A percentile compares a stretch with the other conserved stretches of the same genome.
Evolutionary conservation across 2,113 vertebrate species (phyloP).

Genomic region (Pseudopodoces humilis): DNA sequence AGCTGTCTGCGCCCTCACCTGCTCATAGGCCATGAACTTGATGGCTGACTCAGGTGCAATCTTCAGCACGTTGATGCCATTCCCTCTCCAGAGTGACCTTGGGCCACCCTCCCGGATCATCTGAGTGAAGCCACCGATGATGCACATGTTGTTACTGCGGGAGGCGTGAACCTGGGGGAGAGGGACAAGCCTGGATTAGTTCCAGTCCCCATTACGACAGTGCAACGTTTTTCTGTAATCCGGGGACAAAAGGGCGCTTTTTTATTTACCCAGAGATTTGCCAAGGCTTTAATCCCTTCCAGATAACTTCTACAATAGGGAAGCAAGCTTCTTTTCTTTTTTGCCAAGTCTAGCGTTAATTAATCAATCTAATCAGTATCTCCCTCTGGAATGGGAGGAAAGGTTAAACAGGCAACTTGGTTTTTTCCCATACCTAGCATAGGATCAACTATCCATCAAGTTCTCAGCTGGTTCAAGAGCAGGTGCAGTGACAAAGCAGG

Average conservation of each 20-base stretch:
- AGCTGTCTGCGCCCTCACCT: constrained; percentile 70
- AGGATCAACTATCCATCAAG: background rate
- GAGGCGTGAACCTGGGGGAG: constrained; percentile 87
- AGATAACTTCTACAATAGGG: constrained; percentile 27
- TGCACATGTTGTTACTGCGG: constrained; percentile 90
- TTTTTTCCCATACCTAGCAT: background rate
- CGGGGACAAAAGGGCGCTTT: constrained; percentile 60
- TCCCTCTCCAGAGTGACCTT: constrained; percentile 91
- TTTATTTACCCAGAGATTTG: constrained; percentile 13
- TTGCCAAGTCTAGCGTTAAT: background rate
- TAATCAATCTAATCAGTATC: constrained; percentile 23
- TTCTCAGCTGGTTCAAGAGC: background rate
- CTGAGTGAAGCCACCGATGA: constrained; percentile 86
- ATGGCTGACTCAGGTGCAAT: constrained; percentile 95
- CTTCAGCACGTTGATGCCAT: constrained; percentile 95
- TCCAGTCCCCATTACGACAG: background rate
- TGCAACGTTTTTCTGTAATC: constrained; percentile 31
- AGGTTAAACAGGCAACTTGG: background rate
- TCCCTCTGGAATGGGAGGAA: background rate
- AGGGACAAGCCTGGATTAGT: background rate
- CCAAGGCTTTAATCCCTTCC: constrained; percentile 53
- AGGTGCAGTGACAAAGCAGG: background rate
- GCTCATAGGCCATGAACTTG: constrained; percentile 98
- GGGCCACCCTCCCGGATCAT: constrained; percentile 93
- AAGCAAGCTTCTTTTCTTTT: background rate